Evolutionary conservation across 2,113 vertebrate species (phyloP).

Genomic region (Lontra canadensis): DNA sequence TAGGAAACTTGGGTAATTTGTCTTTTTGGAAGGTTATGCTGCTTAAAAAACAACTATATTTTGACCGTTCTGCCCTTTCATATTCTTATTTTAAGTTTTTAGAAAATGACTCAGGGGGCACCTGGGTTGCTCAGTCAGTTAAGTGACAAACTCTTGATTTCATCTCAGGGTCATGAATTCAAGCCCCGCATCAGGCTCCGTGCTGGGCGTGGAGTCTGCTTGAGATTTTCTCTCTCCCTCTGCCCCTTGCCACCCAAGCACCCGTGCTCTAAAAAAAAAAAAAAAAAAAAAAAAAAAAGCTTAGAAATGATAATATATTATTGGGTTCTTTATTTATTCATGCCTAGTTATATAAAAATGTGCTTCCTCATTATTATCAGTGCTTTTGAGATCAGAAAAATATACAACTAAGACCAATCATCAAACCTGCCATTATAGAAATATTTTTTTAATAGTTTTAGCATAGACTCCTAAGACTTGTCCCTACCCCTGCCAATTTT

Average conservation of each 20-base stretch:
- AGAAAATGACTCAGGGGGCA: neutral
- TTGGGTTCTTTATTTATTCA: neutral
- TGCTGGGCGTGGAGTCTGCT: neutral
- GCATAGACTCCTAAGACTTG: neutral
- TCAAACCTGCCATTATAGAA: neutral
- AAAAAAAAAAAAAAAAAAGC: neutral
- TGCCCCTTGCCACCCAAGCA: neutral
- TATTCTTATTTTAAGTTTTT: constrained; percentile 14
- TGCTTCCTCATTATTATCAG: neutral
- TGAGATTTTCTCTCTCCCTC: neutral
- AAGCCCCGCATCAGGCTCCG: neutral
- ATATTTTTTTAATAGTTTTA: neutral
- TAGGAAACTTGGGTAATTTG: neutral
- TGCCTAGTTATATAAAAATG: neutral
- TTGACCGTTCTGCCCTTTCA: neutral
- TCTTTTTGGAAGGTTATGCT: neutral
- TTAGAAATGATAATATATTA: neutral
- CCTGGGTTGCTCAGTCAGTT: neutral
- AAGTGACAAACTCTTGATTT: neutral
- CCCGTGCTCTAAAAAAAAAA: neutral
- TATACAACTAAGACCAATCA: neutral
- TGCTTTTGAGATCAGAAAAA: constrained; percentile 8
- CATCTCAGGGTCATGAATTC: neutral
- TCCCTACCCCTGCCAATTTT: neutral
- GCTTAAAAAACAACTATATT: neutral